phyloP scores from a whole-genome alignment of 2,113 vertebrate species.

The Gorsachius goisagi region DNA sequence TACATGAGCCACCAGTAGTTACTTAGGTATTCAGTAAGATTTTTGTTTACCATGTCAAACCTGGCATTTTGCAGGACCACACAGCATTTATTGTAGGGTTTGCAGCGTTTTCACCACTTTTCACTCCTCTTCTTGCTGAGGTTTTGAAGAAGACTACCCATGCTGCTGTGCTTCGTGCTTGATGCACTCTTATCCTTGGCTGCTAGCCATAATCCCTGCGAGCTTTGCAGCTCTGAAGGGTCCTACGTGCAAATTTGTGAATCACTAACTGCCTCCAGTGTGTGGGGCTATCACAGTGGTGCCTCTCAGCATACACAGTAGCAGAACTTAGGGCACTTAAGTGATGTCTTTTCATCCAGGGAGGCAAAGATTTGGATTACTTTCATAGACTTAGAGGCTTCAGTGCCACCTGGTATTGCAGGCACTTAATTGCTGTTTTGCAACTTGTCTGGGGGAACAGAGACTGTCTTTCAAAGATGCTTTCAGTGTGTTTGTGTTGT shows the following conservation, averaged over 20 bases:
- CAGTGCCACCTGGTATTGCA: constrained; percentile 37
- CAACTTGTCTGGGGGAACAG: constrained; percentile 31
- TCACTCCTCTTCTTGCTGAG: neutral
- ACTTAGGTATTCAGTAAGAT: neutral
- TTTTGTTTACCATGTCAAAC: neutral
- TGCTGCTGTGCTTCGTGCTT: neutral
- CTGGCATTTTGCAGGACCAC: neutral
- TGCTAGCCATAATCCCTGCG: neutral
- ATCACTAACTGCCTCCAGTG: neutral
- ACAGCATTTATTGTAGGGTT: neutral
- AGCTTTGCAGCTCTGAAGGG: neutral
- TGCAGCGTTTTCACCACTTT: neutral
- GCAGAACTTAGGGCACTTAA: constrained; percentile 13
- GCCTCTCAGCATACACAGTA: neutral
- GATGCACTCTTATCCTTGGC: neutral
- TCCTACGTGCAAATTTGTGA: neutral
- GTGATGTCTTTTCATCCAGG: neutral
- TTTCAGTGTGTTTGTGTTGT: constrained; percentile 37
- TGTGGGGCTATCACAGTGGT: neutral
- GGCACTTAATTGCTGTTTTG: constrained; percentile 43
- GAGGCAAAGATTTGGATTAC: constrained; percentile 21
- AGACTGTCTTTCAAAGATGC: constrained; percentile 12
- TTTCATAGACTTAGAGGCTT: neutral
- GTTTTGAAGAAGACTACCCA: neutral
- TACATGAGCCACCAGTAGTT: neutral